Conservation (phyloP, 2,888 invertebrate genomes). For the Pterostichus niger region DNA sequence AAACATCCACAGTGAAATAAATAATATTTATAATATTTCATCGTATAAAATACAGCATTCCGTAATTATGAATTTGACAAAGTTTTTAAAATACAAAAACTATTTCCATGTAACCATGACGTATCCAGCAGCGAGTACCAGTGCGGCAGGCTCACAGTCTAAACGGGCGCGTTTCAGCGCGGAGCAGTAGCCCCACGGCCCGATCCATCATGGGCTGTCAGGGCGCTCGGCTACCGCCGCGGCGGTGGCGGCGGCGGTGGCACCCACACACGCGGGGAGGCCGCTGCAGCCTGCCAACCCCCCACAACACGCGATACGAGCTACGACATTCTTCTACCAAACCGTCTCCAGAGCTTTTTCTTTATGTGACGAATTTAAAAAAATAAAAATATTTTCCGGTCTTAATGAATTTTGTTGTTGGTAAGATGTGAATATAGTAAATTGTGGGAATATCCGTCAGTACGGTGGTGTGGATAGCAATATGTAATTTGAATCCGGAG, state of each 20-base stretch:
- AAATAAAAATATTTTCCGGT: neutral
- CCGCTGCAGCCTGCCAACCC: neutral
- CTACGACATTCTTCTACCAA: conserved; percentile 55
- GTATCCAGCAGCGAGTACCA: neutral
- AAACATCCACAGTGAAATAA: neutral
- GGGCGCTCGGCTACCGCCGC: conserved; percentile 78
- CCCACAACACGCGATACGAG: conserved; percentile 46
- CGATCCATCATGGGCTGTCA: conserved; percentile 79
- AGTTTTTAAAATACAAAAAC: conserved; percentile 41
- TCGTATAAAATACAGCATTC: neutral
- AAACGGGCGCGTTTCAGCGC: conserved; percentile 75
- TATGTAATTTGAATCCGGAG: no score
- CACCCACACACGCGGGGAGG: conserved; percentile 35
- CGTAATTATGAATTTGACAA: conserved; percentile 24
- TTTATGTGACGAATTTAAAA: conserved; percentile 13
- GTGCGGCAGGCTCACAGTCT: conserved; percentile 73
- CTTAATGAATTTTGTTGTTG: neutral
- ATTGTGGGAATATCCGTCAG: no score
- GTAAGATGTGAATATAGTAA: neutral
- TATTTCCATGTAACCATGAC: conserved; percentile 57
- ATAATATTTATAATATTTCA: neutral
- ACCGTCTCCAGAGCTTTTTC: conserved; percentile 46
- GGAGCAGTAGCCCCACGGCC: conserved; percentile 75
- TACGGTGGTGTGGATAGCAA: no score
- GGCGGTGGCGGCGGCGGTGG: conserved; percentile 71